These are phyloP conservation scores for Sterna hirundo DNA, from an alignment of 2,113 vertebrate species.

Conservation along the genomic window DNA sequence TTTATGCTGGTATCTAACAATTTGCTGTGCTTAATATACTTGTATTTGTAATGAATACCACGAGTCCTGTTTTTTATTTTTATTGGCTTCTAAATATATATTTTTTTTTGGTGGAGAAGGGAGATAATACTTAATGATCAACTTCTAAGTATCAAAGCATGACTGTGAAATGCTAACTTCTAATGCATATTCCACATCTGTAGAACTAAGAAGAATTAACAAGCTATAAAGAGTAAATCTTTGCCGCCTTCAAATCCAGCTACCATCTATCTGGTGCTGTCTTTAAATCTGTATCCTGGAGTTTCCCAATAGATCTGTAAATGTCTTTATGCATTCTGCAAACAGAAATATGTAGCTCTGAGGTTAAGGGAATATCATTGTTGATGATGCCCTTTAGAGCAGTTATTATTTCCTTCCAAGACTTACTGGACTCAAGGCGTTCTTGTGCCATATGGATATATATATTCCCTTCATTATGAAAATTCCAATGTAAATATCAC, in stretches of 20 bases:
- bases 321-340: slow-evolving; percentile 13
- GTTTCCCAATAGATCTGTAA: slow-evolving; percentile 50
- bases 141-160: background rate
- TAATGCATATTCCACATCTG: background rate
- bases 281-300: background rate
- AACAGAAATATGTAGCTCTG: slow-evolving; percentile 33
- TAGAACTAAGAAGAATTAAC: background rate
- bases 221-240: background rate
- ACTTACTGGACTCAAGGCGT: slow-evolving; percentile 18
- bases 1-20: slow-evolving; percentile 34
- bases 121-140: background rate
- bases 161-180: background rate
- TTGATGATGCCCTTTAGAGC: slow-evolving; percentile 35
- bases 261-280: background rate
- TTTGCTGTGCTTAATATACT: background rate
- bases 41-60: background rate
- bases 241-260: background rate
- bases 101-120: background rate
- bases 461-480: slow-evolving; percentile 9
- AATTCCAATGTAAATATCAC: background rate
- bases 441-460: slow-evolving; percentile 8
- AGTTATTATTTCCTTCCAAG: slow-evolving; percentile 42
- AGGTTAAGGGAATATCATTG: slow-evolving; percentile 48
- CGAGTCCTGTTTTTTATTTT: background rate
- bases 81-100: background rate